Evolutionary conservation across 2,797 vertebrate species (phyloP), one percentile per base, ranked within the genome.

Genomic region (Protosalanx chinensis): DNA sequence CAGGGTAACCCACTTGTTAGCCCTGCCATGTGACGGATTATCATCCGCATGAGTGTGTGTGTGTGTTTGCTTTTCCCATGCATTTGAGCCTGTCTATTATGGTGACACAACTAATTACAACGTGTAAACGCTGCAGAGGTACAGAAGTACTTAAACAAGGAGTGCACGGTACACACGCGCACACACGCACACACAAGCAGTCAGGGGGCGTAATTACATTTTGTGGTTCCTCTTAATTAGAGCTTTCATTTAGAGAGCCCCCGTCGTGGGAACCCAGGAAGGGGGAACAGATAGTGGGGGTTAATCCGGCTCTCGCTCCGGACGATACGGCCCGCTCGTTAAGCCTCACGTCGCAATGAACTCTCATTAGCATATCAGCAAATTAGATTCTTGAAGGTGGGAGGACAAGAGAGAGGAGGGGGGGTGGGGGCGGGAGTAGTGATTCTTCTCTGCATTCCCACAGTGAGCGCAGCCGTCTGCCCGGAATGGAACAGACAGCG

Each of bases 351-450:
- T 56, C 41, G 2, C 80, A 68, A 71, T 79, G 61, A 51, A 84
- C 12, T 12, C 1, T 74, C 76, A 91, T 93, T 91, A 90, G 78
- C 86, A 88, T 87, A 85, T 88, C 84, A 74, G 74, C 80, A 89
- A 88, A 89, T 91, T 85, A 89, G 64, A 64, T 74, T 86, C 75
- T 73, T 1, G 72, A 72, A 80, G 74, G 75, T 68, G 78, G 23
- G 30, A n/a, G 8, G 41, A 46, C 41, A 3, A 8, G 27, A 27
- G 49, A 20, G 70, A 46, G 46, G 53, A 58, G 68, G 16, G 61
- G 60, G 61, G 23, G 23, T 27, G 66, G 72, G 32, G 29, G n/a
- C n/a, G 29, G 29, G 57, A 32, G 10, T 33, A 23, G 66, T 8
- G 27, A 20, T 60, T 56, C 15, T 56, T 37, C 56, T 61, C 59